phyloP scores from a whole-genome alignment of 2,888 invertebrate species.

The Synergus japonicus region DNA sequence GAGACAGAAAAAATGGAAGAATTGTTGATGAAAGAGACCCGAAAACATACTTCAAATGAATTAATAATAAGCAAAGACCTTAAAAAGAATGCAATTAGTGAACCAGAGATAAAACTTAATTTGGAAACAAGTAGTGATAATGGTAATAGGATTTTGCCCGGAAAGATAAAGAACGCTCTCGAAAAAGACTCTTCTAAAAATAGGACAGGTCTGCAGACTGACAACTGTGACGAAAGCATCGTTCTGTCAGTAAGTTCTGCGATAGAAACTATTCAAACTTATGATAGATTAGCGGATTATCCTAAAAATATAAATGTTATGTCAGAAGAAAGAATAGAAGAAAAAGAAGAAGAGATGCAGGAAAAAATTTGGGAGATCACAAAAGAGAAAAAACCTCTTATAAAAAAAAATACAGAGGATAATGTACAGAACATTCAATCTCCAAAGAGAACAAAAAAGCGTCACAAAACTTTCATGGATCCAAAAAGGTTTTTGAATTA shows the following conservation, averaged over 20 bases:
- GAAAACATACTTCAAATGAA: neutral
- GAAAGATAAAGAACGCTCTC: constrained; percentile 37
- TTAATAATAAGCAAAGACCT: neutral
- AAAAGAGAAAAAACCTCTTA: constrained; percentile 9
- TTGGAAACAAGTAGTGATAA: neutral
- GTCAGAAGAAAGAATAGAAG: constrained; percentile 23
- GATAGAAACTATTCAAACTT: neutral
- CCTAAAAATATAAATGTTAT: constrained; percentile 4
- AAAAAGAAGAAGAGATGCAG: constrained; percentile 37
- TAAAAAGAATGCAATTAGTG: neutral
- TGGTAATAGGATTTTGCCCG: constrained; percentile 19
- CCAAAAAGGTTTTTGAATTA: constrained; percentile 57
- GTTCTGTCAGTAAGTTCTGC: neutral
- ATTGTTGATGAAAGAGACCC: constrained; percentile 1
- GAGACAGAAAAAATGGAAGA: constrained; percentile 70
- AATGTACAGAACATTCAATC: neutral
- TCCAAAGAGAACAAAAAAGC: constrained; percentile 51
- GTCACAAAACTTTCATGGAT: neutral
- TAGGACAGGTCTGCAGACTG: constrained; percentile 46
- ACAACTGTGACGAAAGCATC: constrained; percentile 47
- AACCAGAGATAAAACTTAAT: neutral
- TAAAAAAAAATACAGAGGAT: constrained; percentile 41
- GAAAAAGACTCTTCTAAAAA: constrained; percentile 45
- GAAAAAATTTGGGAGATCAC: neutral
- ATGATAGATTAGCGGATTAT: constrained; percentile 21